phyloP scores from a whole-genome alignment of 2,888 invertebrate genomes.

The Marronus borbonicus region DNA sequence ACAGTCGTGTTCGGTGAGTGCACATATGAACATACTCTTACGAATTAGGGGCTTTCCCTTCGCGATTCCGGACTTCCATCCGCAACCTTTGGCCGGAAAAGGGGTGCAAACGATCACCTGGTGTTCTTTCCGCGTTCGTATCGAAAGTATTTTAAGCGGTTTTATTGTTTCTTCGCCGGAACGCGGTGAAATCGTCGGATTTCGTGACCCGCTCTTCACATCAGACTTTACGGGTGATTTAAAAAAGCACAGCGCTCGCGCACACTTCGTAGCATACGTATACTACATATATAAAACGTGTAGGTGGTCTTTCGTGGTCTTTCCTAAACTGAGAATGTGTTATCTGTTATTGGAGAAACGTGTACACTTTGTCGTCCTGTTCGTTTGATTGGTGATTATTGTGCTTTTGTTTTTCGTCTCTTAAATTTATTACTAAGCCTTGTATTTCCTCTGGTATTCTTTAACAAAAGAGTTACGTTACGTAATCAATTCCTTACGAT shows the following conservation, averaged over 20 bases:
- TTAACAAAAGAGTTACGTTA: conserved; percentile 12
- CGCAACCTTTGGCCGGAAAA: conserved; percentile 32
- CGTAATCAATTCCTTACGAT: conserved; percentile 9
- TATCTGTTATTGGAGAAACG: conserved; percentile 48
- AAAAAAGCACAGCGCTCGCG: conserved; percentile 43
- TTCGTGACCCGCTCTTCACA: conserved; percentile 50
- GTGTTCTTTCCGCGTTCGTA: conserved; percentile 52
- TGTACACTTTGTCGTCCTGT: conserved; percentile 45
- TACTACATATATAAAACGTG: conserved; percentile 24
- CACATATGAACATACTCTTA: conserved; percentile 61
- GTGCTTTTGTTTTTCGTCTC: conserved; percentile 39
- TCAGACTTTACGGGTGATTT: conserved; percentile 44
- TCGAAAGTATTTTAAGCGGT: conserved; percentile 52
- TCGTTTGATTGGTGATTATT: conserved; percentile 47
- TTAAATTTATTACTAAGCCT: conserved; percentile 32
- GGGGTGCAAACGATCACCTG: conserved; percentile 49
- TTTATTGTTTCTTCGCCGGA: conserved; percentile 54
- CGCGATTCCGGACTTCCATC: conserved; percentile 45
- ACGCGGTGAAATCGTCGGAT: conserved; percentile 53
- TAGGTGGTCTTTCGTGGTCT: conserved; percentile 45
- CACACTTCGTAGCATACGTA: conserved; percentile 17
- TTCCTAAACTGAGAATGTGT: conserved; percentile 36
- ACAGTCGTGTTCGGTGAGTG: conserved; percentile 59
- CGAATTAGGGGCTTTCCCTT: conserved; percentile 46
- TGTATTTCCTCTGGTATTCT: conserved; percentile 4